Conservation (phyloP, 2,113 vertebrate species). For the Rhipidura dahli region DNA sequence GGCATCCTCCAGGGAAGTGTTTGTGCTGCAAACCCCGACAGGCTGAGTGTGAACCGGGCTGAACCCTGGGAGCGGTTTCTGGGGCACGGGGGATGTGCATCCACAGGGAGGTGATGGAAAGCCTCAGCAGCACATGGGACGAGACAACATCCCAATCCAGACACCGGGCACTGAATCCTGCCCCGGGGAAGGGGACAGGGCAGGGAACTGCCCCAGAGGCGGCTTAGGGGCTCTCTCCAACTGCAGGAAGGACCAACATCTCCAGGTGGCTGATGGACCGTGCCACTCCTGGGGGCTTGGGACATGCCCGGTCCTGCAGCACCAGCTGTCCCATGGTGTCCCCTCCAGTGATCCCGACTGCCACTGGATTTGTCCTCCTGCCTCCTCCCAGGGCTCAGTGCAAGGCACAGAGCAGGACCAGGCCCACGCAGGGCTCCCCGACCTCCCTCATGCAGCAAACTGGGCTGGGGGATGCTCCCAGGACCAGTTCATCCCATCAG, state of each 20-base stretch:
- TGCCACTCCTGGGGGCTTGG: rapidly evolving
- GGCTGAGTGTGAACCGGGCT: neutral
- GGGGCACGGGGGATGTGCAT: neutral
- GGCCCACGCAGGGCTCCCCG: neutral
- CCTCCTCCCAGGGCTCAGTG: neutral
- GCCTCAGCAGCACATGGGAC: rapidly evolving
- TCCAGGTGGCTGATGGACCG: rapidly evolving
- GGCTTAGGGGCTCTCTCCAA: neutral
- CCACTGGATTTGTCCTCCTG: neutral
- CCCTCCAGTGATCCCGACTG: rapidly evolving
- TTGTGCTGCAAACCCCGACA: neutral
- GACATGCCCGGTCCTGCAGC: neutral
- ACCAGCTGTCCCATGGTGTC: rapidly evolving
- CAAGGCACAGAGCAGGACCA: neutral
- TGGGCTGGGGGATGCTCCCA: neutral
- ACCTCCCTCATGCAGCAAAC: neutral
- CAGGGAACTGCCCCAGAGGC: rapidly evolving
- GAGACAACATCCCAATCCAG: rapidly evolving
- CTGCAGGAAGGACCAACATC: neutral
- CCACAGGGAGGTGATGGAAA: neutral
- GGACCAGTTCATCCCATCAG: neutral
- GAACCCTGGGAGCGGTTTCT: neutral
- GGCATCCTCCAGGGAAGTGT: neutral
- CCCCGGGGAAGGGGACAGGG: neutral
- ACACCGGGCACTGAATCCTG: neutral